phyloP scores from a whole-genome alignment of 1,140 invertebrate species.

The Sycophila sp. region DNA sequence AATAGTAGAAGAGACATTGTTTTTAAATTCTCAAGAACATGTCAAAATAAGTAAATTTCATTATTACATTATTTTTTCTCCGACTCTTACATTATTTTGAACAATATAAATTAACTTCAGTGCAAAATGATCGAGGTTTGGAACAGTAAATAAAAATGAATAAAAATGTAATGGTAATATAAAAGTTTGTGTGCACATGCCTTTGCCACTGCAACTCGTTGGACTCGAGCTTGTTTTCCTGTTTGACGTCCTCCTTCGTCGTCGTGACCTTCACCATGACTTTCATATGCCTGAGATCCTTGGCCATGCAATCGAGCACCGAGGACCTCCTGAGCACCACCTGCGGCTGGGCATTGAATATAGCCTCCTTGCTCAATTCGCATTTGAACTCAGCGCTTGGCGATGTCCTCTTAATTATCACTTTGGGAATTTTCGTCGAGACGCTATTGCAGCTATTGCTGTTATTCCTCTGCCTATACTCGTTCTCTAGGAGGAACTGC shows the following conservation, averaged over 20 bases:
- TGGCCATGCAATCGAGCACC: constrained; percentile 60
- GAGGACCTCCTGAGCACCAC: constrained; percentile 58
- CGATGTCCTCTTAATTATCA: constrained; percentile 62
- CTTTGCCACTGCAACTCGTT: constrained; percentile 48
- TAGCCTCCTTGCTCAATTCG: constrained; percentile 58
- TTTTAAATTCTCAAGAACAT: too few species aligned
- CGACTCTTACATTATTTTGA: too few species aligned
- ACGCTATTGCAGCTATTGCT: constrained; percentile 11
- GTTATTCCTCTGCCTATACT: constrained; percentile 18
- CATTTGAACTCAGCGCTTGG: constrained; percentile 62
- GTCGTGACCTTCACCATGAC: constrained; percentile 44
- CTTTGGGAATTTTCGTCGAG: constrained; percentile 60
- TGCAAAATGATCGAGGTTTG: too few species aligned
- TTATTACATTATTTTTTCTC: too few species aligned
- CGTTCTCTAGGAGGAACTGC: constrained; percentile 27
- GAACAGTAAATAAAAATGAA: too few species aligned
- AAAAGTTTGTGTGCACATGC: too few species aligned
- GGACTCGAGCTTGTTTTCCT: constrained; percentile 32
- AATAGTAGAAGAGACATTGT: too few species aligned
- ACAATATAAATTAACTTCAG: too few species aligned
- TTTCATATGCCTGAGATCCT: constrained; percentile 54
- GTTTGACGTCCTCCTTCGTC: constrained; percentile 23
- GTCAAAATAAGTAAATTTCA: too few species aligned
- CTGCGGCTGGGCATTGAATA: constrained; percentile 54
- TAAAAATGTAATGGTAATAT: too few species aligned